Evolutionary conservation across 2,888 invertebrate species (phyloP), one percentile per base, ranked within the genome.

Genomic region (Lamproptera curius): DNA sequence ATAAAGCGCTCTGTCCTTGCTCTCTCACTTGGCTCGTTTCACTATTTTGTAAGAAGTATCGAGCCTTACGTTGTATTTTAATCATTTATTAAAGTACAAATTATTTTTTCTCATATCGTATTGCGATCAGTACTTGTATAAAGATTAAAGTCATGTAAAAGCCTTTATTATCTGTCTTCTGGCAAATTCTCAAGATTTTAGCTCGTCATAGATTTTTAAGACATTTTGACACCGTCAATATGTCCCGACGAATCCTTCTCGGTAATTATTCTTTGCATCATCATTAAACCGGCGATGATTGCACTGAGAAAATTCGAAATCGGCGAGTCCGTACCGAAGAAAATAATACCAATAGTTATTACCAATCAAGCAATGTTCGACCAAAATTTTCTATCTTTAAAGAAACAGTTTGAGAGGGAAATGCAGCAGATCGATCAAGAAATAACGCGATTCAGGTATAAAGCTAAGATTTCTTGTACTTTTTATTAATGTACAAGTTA

Each of bases 361-460:
- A 67, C 73, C 0, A 71, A 74, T 2, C 8, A 61, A 1, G 61
- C 70, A 0, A 51, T 61, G 1, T 73, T 74, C 11, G 74, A 76
- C 41, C 68, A 73, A 2, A 58, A 64, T 1, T 70, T 62, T 26
- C 57, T 63, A 0, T 56, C 52, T 2, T 57, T 74, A 64, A 78
- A 66, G 45, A 71, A 75, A 16, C 55, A 57, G 9, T 76, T 81
- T 15, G 46, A 57, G 0, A 62, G 66, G 3, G 71, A 78, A 41
- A 79, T 80, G 74, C 65, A 54, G 37, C 57, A 58, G 13, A 62
- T 78, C 13, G 76, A 79, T 1, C 65, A 68, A 2, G 70, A 76
- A 46, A 80, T 80, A 70, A 57, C 50, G 1, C 64, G 65, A 23
- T 68, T 79, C 20, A 75, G 73, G 78, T 76, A 57, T n/a, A n/a